Evolutionary conservation across 1,140 invertebrate species (phyloP).

Genomic region (Sycophaga agraensis): DNA sequence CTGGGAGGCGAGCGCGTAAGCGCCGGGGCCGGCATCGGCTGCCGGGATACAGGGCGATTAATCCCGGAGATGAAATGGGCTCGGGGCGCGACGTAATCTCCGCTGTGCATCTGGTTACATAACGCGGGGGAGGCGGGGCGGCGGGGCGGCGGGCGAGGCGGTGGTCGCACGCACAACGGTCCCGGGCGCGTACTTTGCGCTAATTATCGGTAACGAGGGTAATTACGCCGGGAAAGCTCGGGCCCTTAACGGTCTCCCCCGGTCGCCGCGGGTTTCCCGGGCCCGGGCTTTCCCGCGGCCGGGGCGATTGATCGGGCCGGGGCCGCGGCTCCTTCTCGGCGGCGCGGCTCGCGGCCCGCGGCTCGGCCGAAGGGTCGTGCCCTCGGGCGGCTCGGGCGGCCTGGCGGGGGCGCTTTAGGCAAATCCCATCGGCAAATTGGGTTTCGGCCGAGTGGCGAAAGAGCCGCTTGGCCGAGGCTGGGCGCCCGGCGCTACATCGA

Average conservation of each 20-base stretch:
- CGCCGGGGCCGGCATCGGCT: background rate
- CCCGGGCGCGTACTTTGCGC: slow-evolving; percentile 40
- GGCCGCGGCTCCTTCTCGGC: slow-evolving; percentile 21
- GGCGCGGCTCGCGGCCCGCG: slow-evolving; percentile 7
- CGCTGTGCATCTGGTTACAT: slow-evolving; percentile 10
- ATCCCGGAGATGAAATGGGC: no score
- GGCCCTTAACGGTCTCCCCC: slow-evolving; percentile 31
- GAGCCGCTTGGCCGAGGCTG: background rate
- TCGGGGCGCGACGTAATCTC: slow-evolving; percentile 11
- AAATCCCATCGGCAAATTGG: slow-evolving; percentile 30
- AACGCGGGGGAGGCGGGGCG: background rate
- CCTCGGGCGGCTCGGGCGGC: background rate
- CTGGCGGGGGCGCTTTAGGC: slow-evolving; percentile 10
- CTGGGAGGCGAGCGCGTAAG: slow-evolving; percentile 4
- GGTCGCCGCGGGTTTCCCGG: slow-evolving; percentile 8
- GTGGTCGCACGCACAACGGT: slow-evolving; percentile 34
- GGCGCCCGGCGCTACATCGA: background rate
- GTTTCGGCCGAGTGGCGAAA: slow-evolving; percentile 9
- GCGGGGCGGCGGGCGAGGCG: background rate
- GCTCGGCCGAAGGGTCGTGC: background rate
- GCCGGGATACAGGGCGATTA: background rate
- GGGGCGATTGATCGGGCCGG: background rate
- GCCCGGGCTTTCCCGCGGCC: background rate
- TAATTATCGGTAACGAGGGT: slow-evolving; percentile 54
- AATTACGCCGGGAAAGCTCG: slow-evolving; percentile 50